Base-by-base conservation (phyloP, 1,140 invertebrate genomes). In the Hetaerina americana region DNA sequence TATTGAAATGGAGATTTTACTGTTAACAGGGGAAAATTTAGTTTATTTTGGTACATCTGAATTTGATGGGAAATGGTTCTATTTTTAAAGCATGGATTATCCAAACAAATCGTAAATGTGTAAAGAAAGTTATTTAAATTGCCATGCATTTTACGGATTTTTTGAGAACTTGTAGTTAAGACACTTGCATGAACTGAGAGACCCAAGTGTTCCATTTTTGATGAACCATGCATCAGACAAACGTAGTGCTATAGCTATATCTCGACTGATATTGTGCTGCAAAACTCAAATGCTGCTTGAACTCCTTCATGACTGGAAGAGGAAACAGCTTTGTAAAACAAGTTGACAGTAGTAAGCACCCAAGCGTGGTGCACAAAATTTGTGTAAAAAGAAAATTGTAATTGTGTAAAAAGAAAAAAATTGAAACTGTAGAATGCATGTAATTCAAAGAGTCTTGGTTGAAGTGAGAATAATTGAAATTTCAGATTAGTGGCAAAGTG, bases 61-160 rank as follows among this genome's bases (percentile, higher is more conserved):
- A 57, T 57, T 57, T 57, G 40, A 57, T 57, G 40, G 40, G 40
- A 57, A 57, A 57, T 57, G 40, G 40, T 57, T 57, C 40, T 57
- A 57, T 57, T 57, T 57, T 57, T 57, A 57, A 57, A 57, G 40
- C 40, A 57, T 57, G 40, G 40, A 57, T 57, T 57, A 57, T n/a
- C 40, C 40, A 57, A 57, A 57, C 15, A n/a, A 57, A 57, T 18
- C 22, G 22, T 57, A n/a, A 5, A 57, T 57, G 40, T 57, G 40
- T 57, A 57, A 57, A 57, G 40, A 57, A 57, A 57, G 40, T 57
- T 57, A 57, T 57, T 57, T 57, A 57, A 57, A 57, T 57, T 57
- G n/a, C n/a, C n/a, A n/a, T n/a, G 40, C 40, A 57, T 57, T 57
- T 57, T 57, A 57, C 15, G 40, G 22, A 57, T 57, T 57, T 57